Evolutionary conservation across 2,797 vertebrate genomes (phyloP).

Genomic region (Coilia nasus): DNA sequence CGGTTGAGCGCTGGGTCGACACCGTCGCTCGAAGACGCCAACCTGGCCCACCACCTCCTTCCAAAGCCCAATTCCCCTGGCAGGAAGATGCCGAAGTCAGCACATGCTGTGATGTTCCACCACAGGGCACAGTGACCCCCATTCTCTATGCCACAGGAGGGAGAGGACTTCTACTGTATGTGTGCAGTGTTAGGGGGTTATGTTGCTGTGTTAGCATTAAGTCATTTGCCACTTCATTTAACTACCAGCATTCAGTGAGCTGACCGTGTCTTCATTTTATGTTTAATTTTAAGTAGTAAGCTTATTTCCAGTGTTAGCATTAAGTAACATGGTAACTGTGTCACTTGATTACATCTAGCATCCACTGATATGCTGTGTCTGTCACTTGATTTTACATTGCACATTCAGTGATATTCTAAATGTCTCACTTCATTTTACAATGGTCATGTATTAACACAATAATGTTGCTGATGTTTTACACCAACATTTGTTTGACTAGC

Average conservation of each 20-base stretch:
- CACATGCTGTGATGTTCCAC: slow-evolving; percentile 36
- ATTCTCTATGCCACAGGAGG: slow-evolving; percentile 37
- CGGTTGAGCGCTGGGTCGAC: neutral
- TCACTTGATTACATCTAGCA: neutral
- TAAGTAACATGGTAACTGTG: neutral
- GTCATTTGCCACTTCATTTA: neutral
- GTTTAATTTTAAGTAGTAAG: too few relatives aligned
- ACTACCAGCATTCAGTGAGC: too few relatives aligned
- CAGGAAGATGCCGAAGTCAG: slow-evolving; percentile 44
- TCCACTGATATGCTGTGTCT: too few relatives aligned
- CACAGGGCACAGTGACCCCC: slow-evolving; percentile 29
- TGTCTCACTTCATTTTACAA: neutral
- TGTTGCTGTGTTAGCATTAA: neutral
- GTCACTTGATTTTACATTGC: too few relatives aligned
- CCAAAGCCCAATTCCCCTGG: neutral
- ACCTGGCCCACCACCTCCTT: neutral
- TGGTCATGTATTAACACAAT: neutral
- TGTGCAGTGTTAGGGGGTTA: neutral
- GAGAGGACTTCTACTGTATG: neutral
- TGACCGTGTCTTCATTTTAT: too few relatives aligned
- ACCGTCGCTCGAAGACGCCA: neutral
- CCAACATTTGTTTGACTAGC: neutral
- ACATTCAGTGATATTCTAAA: too few relatives aligned
- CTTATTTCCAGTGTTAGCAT: neutral
- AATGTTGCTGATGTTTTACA: neutral